These are phyloP conservation scores for Eustalomyia histrio DNA, from an alignment of 2,888 invertebrate genomes.

Conservation along the genomic window DNA sequence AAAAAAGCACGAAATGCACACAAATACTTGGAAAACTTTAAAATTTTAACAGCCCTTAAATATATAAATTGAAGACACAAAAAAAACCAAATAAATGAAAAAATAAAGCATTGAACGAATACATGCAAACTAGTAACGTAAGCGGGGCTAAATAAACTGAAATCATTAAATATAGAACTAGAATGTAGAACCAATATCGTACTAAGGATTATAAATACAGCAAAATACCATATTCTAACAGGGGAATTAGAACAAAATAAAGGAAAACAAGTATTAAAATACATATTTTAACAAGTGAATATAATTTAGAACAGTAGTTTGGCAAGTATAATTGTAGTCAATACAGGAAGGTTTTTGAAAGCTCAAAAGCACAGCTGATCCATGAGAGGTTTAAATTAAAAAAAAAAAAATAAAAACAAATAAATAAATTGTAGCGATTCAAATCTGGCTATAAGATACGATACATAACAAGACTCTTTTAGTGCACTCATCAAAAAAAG, in stretches of 20 bases:
- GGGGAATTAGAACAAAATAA: neutral
- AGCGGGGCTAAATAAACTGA: neutral
- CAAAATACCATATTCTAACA: neutral
- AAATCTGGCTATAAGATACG: too few species aligned
- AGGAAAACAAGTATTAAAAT: neutral
- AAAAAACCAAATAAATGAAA: neutral
- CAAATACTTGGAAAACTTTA: constrained; percentile 27
- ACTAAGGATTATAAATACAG: neutral
- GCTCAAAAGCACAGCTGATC: too few species aligned
- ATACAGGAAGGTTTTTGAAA: too few species aligned
- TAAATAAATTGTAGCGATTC: too few species aligned
- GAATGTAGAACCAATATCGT: neutral
- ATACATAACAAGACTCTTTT: too few species aligned
- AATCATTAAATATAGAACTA: constrained; percentile 1
- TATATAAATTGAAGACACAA: neutral
- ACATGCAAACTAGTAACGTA: constrained; percentile 27
- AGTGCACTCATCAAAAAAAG: too few species aligned
- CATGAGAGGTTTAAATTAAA: too few species aligned
- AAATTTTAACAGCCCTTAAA: constrained; percentile 30
- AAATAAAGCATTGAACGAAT: neutral
- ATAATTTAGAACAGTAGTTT: neutral
- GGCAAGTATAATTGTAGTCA: too few species aligned
- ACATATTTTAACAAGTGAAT: constrained; percentile 1
- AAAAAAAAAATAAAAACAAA: too few species aligned
- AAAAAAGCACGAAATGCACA: constrained; percentile 13